Conservation (phyloP, 2,888 invertebrate species). For the Congeria kusceri region DNA sequence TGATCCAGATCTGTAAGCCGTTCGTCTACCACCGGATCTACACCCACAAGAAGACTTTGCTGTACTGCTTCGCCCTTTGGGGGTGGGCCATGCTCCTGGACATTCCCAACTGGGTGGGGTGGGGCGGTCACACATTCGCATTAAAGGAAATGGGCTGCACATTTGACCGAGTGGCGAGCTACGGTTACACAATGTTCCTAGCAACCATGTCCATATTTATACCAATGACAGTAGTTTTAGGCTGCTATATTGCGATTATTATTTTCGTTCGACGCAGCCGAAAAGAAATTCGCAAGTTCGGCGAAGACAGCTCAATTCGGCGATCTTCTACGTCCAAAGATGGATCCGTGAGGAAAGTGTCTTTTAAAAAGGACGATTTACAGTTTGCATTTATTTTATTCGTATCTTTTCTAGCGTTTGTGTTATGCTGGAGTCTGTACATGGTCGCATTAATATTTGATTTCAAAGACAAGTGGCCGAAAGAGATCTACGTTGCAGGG, state of each 20-base stretch:
- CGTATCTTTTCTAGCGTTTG: slow-evolving; percentile 70
- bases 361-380: slow-evolving; percentile 58
- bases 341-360: slow-evolving; percentile 16
- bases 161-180: slow-evolving; percentile 69
- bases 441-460: slow-evolving; percentile 67
- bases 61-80: slow-evolving; percentile 67
- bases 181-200: slow-evolving; percentile 72
- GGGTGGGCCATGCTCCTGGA: slow-evolving; percentile 58
- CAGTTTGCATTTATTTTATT: slow-evolving; percentile 72
- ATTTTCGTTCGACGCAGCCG: slow-evolving; percentile 54
- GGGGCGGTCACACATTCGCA: slow-evolving; percentile 75
- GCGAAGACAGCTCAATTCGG: slow-evolving; percentile 13
- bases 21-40: slow-evolving; percentile 63
- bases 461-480: slow-evolving; percentile 62
- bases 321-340: slow-evolving; percentile 9
- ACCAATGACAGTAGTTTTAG: slow-evolving; percentile 65
- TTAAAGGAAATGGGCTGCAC: slow-evolving; percentile 74
- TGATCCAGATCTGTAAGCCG: slow-evolving; percentile 66
- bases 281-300: slow-evolving; percentile 24
- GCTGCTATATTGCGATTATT: slow-evolving; percentile 64
- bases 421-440: slow-evolving; percentile 71
- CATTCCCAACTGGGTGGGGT: slow-evolving; percentile 73
- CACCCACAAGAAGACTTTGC: slow-evolving; percentile 62
- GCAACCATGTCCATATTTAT: slow-evolving; percentile 59
- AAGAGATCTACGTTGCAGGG: slow-evolving; percentile 66